Percentiles rank a stretch among this genome's conserved stretches.
Evolutionary conservation across 1,140 invertebrate species (phyloP).

Genomic region (Babylonia areolata): DNA sequence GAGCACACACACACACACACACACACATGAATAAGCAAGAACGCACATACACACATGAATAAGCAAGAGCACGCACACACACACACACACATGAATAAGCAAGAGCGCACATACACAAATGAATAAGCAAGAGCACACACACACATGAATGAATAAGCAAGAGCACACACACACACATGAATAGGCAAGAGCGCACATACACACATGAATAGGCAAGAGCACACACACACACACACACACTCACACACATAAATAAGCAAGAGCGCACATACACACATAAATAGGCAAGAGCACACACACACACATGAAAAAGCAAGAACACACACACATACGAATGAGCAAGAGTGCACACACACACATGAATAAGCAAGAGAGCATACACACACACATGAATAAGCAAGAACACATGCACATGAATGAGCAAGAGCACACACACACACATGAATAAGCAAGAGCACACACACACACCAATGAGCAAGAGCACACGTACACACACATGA

Average conservation of each 20-base stretch:
- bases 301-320: background rate
- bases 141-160: background rate
- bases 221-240: background rate
- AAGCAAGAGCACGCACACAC: background rate
- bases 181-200: background rate
- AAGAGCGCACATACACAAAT: background rate
- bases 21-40: too few relatives aligned
- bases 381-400: background rate
- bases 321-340: too few relatives aligned
- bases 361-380: too few relatives aligned
- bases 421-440: too few relatives aligned
- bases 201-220: too few relatives aligned
- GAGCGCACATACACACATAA: background rate
- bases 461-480: too few relatives aligned
- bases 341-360: too few relatives aligned
- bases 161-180: background rate
- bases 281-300: background rate
- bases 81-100: background rate
- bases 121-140: background rate
- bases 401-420: background rate
- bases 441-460: too few relatives aligned
- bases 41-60: too few relatives aligned
- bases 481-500: too few relatives aligned
- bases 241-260: background rate
- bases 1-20: background rate